Conservation (phyloP, 2,113 vertebrate species). For the Electrona antarctica region DNA sequence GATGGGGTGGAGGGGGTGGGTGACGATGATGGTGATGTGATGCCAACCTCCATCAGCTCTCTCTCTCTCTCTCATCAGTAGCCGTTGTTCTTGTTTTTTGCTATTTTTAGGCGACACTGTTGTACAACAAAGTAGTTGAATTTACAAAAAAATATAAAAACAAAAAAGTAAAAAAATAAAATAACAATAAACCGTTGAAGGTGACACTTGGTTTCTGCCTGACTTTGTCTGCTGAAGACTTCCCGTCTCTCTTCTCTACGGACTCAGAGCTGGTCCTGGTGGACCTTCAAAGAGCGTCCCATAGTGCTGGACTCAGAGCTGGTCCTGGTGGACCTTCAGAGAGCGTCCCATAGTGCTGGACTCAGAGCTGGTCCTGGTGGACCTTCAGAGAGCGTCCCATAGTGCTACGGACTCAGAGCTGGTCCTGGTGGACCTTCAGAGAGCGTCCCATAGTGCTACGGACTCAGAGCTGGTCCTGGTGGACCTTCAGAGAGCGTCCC, state of each 20-base stretch:
- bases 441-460: conserved; percentile 32
- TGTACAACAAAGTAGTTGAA: too few relatives aligned
- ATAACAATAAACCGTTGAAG: too few relatives aligned
- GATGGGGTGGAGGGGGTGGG: conserved; percentile 5
- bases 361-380: conserved; percentile 27
- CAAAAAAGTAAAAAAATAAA: too few relatives aligned
- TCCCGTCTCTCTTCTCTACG: conserved; percentile 2
- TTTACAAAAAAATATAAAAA: too few relatives aligned
- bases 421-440: conserved; percentile 36
- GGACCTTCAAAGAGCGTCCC: conserved; percentile 35
- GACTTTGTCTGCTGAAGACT: neutral
- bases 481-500: conserved; percentile 36
- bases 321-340: conserved; percentile 36
- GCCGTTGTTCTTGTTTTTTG: conserved; percentile 31
- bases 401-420: conserved; percentile 26
- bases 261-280: conserved; percentile 26
- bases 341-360: conserved; percentile 31
- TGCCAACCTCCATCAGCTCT: conserved; percentile 14
- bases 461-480: conserved; percentile 26
- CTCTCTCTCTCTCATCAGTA: conserved; percentile 10
- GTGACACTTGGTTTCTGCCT: neutral
- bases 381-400: conserved; percentile 32
- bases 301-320: conserved; percentile 20
- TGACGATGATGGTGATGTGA: conserved; percentile 21
- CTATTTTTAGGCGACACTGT: too few relatives aligned